phyloP scores from a whole-genome alignment of 2,888 invertebrate genomes.

The Cephus rjabovi region DNA sequence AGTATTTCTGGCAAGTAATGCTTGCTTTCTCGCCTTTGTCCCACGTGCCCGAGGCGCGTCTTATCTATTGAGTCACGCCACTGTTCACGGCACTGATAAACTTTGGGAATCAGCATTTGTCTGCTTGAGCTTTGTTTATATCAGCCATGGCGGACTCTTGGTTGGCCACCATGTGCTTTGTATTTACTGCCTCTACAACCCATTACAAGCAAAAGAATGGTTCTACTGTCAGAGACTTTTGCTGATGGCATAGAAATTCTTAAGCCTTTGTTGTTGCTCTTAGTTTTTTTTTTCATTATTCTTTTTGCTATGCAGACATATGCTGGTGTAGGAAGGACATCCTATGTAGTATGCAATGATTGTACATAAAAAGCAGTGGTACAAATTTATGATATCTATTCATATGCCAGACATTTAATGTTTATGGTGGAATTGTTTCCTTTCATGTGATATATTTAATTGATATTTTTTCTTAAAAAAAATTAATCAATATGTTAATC shows the following conservation, averaged over 20 bases:
- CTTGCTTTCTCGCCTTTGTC: not conserved
- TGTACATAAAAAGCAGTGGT: not conserved
- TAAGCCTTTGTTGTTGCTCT: not conserved
- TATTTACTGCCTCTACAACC: not conserved
- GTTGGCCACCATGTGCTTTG: not conserved
- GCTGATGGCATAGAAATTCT: not conserved
- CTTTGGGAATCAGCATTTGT: not conserved
- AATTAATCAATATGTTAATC: not conserved
- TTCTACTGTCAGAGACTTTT: not conserved
- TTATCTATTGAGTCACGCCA: not conserved
- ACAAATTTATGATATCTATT: not conserved
- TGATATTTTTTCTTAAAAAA: not conserved
- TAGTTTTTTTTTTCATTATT: not conserved
- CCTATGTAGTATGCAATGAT: not conserved
- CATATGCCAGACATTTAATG: not conserved
- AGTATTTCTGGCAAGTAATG: slow-evolving; percentile 65
- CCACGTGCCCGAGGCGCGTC: not conserved
- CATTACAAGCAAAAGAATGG: not conserved
- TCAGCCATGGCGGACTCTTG: not conserved
- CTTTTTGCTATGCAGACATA: not conserved
- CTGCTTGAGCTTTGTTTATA: not conserved
- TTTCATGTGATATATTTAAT: not conserved
- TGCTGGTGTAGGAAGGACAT: not conserved
- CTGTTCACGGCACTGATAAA: not conserved
- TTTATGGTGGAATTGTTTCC: not conserved